Base-by-base conservation (phyloP, 2,797 vertebrate genomes). In the Macroramphosus scolopax region DNA sequence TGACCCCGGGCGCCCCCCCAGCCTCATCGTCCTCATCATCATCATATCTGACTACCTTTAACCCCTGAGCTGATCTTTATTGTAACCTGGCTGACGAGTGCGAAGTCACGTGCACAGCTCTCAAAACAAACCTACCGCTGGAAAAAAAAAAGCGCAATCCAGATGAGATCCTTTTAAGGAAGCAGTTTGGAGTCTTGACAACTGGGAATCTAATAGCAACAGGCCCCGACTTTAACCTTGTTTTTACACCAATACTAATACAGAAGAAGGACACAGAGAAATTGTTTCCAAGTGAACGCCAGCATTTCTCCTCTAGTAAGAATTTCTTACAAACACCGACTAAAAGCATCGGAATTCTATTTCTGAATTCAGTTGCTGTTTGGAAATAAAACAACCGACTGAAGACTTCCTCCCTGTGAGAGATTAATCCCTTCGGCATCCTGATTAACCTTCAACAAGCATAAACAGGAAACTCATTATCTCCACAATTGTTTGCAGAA, bases 401-500 rank as follows among this genome's bases (percentile, higher is more conserved):
- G 44, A 86, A 63, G 51, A 71, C 63, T 77, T 86, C 83, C 82
- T 73, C 29, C 28, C 5, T 44, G 22, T 73, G 49, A 74, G 20
- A 52, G 51, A 84, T 55, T 18, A 50, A 66, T 55, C 53, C 67
- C 46, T 42, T 37, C 25, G 26, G 56, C 51, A 60, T 58, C 26
- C 28, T 43, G 51, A 77, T 74, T 51, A 78, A 63, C 32, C 11
- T 3, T 63, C 16, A 18, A 18, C 3, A 13, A 28, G 15, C 51
- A 71, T 64, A 87, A 89, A 86, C 81, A 89, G 85, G 82, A 87
- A 81, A 38, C n/a, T 11, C 1, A 25, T 69, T 66, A 73, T 77
- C 71, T 59, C 17, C 29, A 46, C 20, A 63, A 50, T 42, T 11
- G 26, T 5, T 60, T 52, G 7, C 5, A 45, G 33, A 31, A 15